Evolutionary conservation across 2,113 vertebrate genomes (phyloP).

Genomic region (Phylloscopus trochiloides): DNA sequence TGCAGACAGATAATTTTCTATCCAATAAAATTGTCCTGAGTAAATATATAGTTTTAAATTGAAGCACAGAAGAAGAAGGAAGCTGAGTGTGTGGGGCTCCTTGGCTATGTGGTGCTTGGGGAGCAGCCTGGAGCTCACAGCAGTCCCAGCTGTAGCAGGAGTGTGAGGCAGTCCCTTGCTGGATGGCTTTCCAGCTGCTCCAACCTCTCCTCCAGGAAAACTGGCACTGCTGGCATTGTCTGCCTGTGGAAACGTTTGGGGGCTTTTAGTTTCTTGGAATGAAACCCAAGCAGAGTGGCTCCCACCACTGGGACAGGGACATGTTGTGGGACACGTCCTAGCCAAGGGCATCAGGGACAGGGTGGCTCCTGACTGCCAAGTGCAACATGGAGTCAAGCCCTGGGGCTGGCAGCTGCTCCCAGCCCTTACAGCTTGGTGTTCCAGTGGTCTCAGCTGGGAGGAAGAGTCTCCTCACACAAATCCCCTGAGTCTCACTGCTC

Average conservation of each 20-base stretch:
- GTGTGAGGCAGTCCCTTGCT: neutral
- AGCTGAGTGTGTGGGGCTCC: neutral
- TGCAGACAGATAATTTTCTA: neutral
- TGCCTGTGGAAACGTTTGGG: neutral
- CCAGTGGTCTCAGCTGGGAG: neutral
- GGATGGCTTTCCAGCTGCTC: neutral
- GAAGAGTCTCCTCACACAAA: neutral
- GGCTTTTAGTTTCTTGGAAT: neutral
- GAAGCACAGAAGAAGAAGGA: neutral
- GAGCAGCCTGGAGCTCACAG: neutral
- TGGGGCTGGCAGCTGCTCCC: neutral
- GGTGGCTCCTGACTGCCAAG: neutral
- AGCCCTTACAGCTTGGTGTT: neutral
- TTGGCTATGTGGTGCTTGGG: neutral
- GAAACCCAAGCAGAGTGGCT: rapidly evolving
- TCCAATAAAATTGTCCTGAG: neutral
- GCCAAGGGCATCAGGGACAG: neutral
- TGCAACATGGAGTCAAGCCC: neutral
- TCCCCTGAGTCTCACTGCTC: neutral
- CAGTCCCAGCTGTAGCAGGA: neutral
- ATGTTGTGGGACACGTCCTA: neutral
- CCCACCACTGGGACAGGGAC: neutral
- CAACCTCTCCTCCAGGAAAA: rapidly evolving
- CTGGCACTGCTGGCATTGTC: neutral
- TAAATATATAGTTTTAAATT: neutral